phyloP scores from a whole-genome alignment of 2,888 invertebrate genomes.

The Diabrotica balteata region DNA sequence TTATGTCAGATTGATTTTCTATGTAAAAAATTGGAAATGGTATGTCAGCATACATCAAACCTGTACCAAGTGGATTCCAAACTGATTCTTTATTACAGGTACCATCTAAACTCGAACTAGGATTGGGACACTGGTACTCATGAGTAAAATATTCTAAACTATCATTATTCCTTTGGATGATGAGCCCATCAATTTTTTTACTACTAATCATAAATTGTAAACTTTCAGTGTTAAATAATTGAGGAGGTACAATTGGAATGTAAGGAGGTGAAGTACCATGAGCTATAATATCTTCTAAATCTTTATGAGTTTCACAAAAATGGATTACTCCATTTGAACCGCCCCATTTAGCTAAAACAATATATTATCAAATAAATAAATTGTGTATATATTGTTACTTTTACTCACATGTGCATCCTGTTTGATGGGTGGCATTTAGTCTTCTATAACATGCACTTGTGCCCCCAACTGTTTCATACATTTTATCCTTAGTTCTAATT shows the following conservation, averaged over 20 bases:
- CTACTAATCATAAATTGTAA: constrained; percentile 64
- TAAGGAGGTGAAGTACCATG: constrained; percentile 83
- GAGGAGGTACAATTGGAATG: constrained; percentile 74
- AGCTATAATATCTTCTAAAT: constrained; percentile 76
- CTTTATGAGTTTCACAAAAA: constrained; percentile 68
- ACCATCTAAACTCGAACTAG: constrained; percentile 66
- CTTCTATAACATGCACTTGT: constrained; percentile 85
- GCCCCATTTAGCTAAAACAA: constrained; percentile 68
- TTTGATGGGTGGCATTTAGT: constrained; percentile 93
- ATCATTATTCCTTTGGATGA: constrained; percentile 65
- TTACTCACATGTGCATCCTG: constrained; percentile 90
- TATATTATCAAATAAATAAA: background rate
- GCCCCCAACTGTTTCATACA: constrained; percentile 78
- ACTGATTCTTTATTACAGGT: constrained; percentile 56
- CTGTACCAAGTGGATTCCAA: constrained; percentile 85
- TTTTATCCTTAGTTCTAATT: constrained; percentile 77
- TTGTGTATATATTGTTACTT: no score
- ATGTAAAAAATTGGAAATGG: constrained; percentile 89
- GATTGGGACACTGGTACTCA: constrained; percentile 86
- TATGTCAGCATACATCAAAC: constrained; percentile 79
- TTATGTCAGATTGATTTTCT: constrained; percentile 67
- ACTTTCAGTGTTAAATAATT: constrained; percentile 65
- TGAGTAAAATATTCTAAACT: constrained; percentile 61
- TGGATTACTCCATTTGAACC: constrained; percentile 89
- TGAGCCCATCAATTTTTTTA: constrained; percentile 70